phyloP scores from a whole-genome alignment of 2,888 invertebrate species.

The Lysandra coridon region DNA sequence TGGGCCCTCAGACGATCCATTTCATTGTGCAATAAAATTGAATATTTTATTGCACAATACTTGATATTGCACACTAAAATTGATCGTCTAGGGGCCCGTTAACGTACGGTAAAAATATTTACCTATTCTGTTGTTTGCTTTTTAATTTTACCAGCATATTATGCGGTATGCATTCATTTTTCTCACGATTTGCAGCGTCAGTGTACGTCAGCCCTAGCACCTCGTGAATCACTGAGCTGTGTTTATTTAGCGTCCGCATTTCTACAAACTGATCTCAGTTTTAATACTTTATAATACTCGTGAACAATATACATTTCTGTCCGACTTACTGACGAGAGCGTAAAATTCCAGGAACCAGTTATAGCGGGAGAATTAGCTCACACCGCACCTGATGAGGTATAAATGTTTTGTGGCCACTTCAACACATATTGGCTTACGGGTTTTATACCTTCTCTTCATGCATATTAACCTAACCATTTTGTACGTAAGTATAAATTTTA shows the following conservation, averaged over 20 bases:
- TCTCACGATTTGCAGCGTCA: neutral
- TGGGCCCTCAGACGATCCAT: too few relatives aligned
- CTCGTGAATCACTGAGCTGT: neutral
- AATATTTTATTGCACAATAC: too few relatives aligned
- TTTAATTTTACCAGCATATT: too few relatives aligned
- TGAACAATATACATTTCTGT: neutral
- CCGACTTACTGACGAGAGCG: neutral
- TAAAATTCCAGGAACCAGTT: neutral
- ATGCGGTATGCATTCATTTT: neutral
- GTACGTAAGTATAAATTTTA: too few relatives aligned
- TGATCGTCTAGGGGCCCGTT: too few relatives aligned
- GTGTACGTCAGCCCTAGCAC: neutral
- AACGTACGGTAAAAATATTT: too few relatives aligned
- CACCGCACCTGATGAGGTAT: neutral
- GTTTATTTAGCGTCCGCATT: constrained; percentile 1
- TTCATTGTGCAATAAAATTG: too few relatives aligned
- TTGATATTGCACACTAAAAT: too few relatives aligned
- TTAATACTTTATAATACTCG: neutral
- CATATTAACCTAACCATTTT: too few relatives aligned
- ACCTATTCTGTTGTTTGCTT: too few relatives aligned
- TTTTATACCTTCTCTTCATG: too few relatives aligned
- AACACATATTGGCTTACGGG: neutral
- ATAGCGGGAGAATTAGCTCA: neutral
- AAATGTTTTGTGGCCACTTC: neutral
- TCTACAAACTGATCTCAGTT: constrained; percentile 20